These are phyloP conservation scores for Pempheris klunzingeri DNA, from an alignment of 2,797 vertebrate species.

Conservation along the genomic window DNA sequence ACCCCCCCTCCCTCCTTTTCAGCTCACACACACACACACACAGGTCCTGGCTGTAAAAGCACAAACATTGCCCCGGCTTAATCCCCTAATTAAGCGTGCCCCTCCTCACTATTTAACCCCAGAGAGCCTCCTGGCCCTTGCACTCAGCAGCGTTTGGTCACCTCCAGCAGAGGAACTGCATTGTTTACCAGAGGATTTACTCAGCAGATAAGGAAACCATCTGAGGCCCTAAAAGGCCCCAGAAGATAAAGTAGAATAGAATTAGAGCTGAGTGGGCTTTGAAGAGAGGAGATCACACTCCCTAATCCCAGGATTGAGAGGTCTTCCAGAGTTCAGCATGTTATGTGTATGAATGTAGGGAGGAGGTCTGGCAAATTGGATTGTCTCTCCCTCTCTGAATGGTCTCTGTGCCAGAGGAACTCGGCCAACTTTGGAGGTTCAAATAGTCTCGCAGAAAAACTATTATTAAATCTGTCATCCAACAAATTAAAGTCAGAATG, in stretches of 20 bases:
- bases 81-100: slow-evolving; percentile 87
- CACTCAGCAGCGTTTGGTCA: slow-evolving; percentile 81
- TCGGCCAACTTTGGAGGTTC: slow-evolving; percentile 37
- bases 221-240: slow-evolving; percentile 74
- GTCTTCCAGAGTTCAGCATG: slow-evolving; percentile 85
- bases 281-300: slow-evolving; percentile 86
- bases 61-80: slow-evolving; percentile 81
- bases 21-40: slow-evolving; percentile 44
- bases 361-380: slow-evolving; percentile 81
- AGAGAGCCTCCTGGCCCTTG: slow-evolving; percentile 75
- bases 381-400: slow-evolving; percentile 71
- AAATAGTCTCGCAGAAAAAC: slow-evolving; percentile 38
- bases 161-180: slow-evolving; percentile 84
- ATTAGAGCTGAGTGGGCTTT: slow-evolving; percentile 79
- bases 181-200: slow-evolving; percentile 86
- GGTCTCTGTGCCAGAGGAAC: slow-evolving; percentile 40
- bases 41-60: slow-evolving; percentile 80
- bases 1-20: slow-evolving; percentile 8
- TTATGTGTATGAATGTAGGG: slow-evolving; percentile 81
- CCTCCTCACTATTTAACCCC: slow-evolving; percentile 81
- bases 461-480: slow-evolving; percentile 28
- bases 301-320: slow-evolving; percentile 84
- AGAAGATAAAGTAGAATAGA: slow-evolving; percentile 82
- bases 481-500: not conserved
- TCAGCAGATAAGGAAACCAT: slow-evolving; percentile 84